Conservation (phyloP, 2,113 vertebrate genomes). For the Oreochromis tanganicae region DNA sequence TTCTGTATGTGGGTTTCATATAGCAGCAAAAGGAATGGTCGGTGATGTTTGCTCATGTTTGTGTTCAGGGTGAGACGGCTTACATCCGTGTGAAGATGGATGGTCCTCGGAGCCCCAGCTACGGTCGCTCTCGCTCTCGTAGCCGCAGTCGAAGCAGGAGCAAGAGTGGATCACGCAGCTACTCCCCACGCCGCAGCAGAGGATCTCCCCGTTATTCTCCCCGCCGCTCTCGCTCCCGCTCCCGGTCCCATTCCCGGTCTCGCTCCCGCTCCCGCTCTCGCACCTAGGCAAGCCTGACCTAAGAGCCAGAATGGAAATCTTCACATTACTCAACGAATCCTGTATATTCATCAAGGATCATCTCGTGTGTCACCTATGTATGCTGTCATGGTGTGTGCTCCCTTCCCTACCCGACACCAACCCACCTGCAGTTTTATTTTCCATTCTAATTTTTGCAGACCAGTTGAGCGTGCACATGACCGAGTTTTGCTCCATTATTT, state of each 20-base stretch:
- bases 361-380: constrained; percentile 20
- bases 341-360: constrained; percentile 31
- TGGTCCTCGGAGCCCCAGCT: constrained; percentile 82
- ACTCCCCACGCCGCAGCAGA: constrained; percentile 82
- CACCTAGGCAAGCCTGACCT: neutral
- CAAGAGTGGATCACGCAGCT: constrained; percentile 80
- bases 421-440: neutral
- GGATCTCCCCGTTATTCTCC: constrained; percentile 80
- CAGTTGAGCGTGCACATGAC: constrained; percentile 17
- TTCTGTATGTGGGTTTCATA: neutral
- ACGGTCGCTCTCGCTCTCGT: constrained; percentile 80
- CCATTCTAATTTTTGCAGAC: constrained; percentile 51
- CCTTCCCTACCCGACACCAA: neutral
- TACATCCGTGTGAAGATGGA: constrained; percentile 87
- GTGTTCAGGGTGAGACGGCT: constrained; percentile 83
- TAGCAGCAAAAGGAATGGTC: neutral
- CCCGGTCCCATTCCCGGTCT: constrained; percentile 56
- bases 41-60: neutral
- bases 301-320: constrained; percentile 7
- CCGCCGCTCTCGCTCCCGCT: constrained; percentile 67
- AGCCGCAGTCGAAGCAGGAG: constrained; percentile 72
- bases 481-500: constrained; percentile 3
- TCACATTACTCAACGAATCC: constrained; percentile 14
- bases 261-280: constrained; percentile 67
- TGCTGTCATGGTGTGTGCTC: constrained; percentile 20